Evolutionary conservation across 2,888 invertebrate species (phyloP).

Genomic region (Thalpophila matura): DNA sequence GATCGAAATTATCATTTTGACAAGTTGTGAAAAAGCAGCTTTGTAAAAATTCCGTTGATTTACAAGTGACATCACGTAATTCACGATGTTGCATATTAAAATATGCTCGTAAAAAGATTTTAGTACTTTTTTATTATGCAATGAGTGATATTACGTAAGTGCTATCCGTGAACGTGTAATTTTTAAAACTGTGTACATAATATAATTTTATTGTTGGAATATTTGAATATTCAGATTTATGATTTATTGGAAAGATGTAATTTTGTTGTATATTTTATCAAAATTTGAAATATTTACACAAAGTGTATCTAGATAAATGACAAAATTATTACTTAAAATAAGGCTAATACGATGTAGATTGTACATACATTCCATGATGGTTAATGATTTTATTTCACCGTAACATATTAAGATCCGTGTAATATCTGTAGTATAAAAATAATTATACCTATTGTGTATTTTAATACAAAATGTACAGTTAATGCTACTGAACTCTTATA

Average conservation of each 20-base stretch:
- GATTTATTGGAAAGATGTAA: slow-evolving; percentile 11
- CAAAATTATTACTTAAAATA: slow-evolving; percentile 37
- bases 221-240: slow-evolving; percentile 32
- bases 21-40: slow-evolving; percentile 3
- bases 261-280: slow-evolving; percentile 9
- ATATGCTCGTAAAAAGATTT: slow-evolving; percentile 54
- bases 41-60: slow-evolving; percentile 35
- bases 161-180: slow-evolving; percentile 24
- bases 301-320: slow-evolving; percentile 62
- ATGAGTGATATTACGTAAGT: slow-evolving; percentile 49
- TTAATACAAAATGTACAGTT: slow-evolving; percentile 79
- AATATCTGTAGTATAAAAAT: slow-evolving; percentile 56
- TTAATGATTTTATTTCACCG: slow-evolving; percentile 35
- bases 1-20: slow-evolving; percentile 14
- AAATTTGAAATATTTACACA: slow-evolving; percentile 44
- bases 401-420: slow-evolving; percentile 42
- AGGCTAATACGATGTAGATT: slow-evolving; percentile 61
- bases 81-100: slow-evolving; percentile 54
- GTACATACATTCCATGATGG: slow-evolving; percentile 64
- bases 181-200: slow-evolving; percentile 35
- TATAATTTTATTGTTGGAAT: slow-evolving; percentile 36
- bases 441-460: slow-evolving; percentile 65
- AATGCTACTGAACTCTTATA: slow-evolving; percentile 68
- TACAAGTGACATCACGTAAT: slow-evolving; percentile 40
- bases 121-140: slow-evolving; percentile 49